phyloP scores from a whole-genome alignment of 2,797 vertebrate species.

The Anolis apletophallus region DNA sequence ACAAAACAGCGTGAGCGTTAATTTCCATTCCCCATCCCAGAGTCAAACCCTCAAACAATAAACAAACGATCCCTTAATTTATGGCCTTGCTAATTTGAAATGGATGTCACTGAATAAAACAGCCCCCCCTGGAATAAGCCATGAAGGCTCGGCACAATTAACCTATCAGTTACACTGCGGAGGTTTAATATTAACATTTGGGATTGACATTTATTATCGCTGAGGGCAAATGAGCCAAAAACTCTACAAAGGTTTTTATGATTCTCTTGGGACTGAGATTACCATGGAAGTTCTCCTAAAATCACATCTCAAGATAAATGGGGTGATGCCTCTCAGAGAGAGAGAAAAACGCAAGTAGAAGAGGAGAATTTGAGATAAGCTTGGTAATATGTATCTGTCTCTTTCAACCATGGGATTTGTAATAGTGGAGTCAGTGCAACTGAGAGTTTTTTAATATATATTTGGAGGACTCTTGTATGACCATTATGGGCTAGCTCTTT shows the following conservation, averaged over 20 bases:
- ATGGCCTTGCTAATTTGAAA: background rate
- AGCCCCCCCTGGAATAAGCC: background rate
- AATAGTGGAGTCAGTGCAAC: background rate
- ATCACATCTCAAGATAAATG: background rate
- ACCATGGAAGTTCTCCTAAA: background rate
- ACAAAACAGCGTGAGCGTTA: background rate
- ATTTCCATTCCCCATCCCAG: background rate
- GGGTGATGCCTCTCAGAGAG: background rate
- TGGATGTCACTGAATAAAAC: background rate
- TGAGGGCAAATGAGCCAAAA: background rate
- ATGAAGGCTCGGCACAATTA: background rate
- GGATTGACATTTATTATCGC: slow-evolving; percentile 2
- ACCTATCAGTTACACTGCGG: background rate
- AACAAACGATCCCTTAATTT: background rate
- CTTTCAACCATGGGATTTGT: background rate
- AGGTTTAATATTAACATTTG: background rate
- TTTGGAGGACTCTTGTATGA: too few relatives aligned
- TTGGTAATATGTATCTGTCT: background rate
- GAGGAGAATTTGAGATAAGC: background rate
- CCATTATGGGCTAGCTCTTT: too few relatives aligned
- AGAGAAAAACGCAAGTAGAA: background rate
- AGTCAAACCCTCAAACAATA: background rate
- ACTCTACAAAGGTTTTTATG: background rate
- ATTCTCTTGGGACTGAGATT: background rate
- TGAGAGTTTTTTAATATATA: too few relatives aligned